Conservation (phyloP, 2,113 vertebrate species). For the Carassius carassius region DNA sequence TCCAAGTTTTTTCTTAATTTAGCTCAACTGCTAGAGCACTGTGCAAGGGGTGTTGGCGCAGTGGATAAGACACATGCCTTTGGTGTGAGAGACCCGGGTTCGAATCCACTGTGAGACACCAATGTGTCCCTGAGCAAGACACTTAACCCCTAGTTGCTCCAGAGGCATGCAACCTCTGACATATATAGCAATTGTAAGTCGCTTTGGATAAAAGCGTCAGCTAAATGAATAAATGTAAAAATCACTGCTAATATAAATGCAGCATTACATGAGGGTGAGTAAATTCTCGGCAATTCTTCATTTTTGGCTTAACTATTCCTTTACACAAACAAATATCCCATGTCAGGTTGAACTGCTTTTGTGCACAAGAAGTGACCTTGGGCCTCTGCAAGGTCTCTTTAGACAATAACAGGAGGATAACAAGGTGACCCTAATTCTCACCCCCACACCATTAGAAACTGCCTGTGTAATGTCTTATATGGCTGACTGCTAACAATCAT, state of each 20-base stretch:
- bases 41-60: too few relatives aligned
- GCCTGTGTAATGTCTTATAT: not conserved
- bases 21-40: not conserved
- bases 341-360: not conserved
- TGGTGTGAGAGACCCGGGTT: too few relatives aligned
- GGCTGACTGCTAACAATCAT: constrained; percentile 5
- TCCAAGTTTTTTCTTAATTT: not conserved
- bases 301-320: too few relatives aligned
- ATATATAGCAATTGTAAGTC: too few relatives aligned
- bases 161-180: too few relatives aligned
- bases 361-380: not conserved
- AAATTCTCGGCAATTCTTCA: not conserved
- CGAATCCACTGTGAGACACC: too few relatives aligned
- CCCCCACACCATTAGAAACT: not conserved
- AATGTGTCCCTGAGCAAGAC: too few relatives aligned
- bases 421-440: not conserved
- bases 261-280: not conserved
- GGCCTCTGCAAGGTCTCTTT: not conserved
- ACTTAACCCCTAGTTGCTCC: too few relatives aligned
- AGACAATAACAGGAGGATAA: not conserved
- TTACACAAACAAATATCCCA: not conserved
- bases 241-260: not conserved
- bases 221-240: not conserved
- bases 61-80: too few relatives aligned
- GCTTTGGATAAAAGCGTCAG: too few relatives aligned